Evolutionary conservation across 2,797 vertebrate genomes (phyloP).

Genomic region (Oryzias dopingdopingensis): DNA sequence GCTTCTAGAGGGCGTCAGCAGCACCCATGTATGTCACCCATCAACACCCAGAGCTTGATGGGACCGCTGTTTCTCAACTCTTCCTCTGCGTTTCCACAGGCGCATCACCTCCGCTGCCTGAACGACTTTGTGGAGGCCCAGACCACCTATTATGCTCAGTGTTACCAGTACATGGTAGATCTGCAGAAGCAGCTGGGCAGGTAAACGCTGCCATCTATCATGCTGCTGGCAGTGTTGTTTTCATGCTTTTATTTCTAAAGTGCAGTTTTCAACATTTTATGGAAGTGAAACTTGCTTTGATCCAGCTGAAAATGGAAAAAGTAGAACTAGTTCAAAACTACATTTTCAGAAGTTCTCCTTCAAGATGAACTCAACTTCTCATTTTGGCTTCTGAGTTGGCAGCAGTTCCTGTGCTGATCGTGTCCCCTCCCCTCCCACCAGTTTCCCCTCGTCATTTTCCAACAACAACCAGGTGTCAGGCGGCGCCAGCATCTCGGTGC

Average conservation of each 20-base stretch:
- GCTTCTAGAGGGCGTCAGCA: slow-evolving; percentile 94
- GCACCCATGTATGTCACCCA: slow-evolving; percentile 87
- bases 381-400: not conserved
- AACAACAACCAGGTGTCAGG: slow-evolving; percentile 89
- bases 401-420: not conserved
- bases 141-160: slow-evolving; percentile 95
- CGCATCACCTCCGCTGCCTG: slow-evolving; percentile 95
- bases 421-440: slow-evolving; percentile 52
- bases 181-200: slow-evolving; percentile 98
- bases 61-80: not conserved
- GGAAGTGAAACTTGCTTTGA: too few species aligned
- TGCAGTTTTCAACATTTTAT: too few species aligned
- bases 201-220: slow-evolving; percentile 58
- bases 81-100: slow-evolving; percentile 65
- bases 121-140: slow-evolving; percentile 98
- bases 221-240: not conserved
- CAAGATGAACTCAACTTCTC: not conserved
- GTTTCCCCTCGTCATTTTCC: slow-evolving; percentile 91
- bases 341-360: not conserved
- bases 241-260: too few species aligned
- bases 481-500: slow-evolving; percentile 78
- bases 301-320: too few species aligned
- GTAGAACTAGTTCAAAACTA: too few species aligned
- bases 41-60: not conserved
- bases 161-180: slow-evolving; percentile 98